phyloP scores from a whole-genome alignment of 2,797 vertebrate genomes.

The Monodelphis domestica region DNA sequence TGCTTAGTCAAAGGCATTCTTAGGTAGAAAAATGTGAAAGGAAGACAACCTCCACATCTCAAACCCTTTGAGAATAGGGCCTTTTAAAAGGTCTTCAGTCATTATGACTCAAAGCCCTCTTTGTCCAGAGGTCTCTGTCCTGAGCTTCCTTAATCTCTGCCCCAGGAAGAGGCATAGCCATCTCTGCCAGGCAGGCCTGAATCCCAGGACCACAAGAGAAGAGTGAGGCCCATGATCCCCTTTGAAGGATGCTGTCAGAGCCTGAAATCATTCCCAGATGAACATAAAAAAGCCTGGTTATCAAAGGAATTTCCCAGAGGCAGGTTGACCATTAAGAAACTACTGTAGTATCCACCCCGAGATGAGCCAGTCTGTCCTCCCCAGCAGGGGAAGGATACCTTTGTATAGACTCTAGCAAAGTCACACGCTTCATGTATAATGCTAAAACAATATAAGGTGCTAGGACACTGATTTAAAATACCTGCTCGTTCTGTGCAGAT shows the following conservation, averaged over 20 bases:
- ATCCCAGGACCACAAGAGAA: background rate
- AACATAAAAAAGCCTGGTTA: background rate
- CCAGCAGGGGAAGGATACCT: background rate
- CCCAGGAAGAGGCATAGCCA: background rate
- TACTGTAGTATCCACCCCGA: background rate
- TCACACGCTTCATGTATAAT: slow-evolving; percentile 37
- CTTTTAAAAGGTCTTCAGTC: background rate
- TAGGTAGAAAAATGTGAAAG: background rate
- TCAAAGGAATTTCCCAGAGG: background rate
- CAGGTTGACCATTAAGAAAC: background rate
- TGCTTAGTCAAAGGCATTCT: background rate
- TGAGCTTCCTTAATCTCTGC: background rate
- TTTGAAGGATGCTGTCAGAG: background rate
- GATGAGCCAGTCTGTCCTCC: background rate
- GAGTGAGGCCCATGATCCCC: background rate
- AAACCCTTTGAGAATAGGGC: background rate
- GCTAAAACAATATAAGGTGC: slow-evolving; percentile 55
- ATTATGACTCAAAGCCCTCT: background rate
- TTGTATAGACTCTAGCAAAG: background rate
- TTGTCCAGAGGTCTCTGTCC: background rate
- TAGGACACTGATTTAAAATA: slow-evolving; percentile 68
- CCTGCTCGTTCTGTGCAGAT: slow-evolving; percentile 68
- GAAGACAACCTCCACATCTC: background rate
- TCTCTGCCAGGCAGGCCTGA: background rate
- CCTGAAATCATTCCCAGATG: background rate